Evolutionary conservation across 2,888 invertebrate species (phyloP).

Genomic region (Pristionchus entomophagus): DNA sequence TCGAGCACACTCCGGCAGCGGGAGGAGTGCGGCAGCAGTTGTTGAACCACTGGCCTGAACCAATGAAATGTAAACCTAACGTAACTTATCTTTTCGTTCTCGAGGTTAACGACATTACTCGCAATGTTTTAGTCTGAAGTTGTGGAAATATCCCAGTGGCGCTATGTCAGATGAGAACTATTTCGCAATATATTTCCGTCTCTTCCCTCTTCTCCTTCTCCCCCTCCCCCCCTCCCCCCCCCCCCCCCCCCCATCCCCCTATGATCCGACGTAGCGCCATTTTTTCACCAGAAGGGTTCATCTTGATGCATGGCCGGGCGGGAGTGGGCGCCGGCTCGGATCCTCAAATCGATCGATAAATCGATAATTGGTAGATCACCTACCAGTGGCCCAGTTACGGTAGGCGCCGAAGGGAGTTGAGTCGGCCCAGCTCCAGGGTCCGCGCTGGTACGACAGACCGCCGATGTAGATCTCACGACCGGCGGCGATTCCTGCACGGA

Average conservation of each 20-base stretch:
- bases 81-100: too few species aligned
- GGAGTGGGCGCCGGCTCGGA: conserved; percentile 20
- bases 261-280: too few species aligned
- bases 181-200: too few species aligned
- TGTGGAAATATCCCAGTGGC: too few species aligned
- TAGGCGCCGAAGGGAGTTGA: conserved; percentile 7
- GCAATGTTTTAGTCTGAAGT: too few species aligned
- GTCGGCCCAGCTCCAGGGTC: conserved; percentile 31
- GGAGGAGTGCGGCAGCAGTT: conserved; percentile 25
- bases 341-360: neutral
- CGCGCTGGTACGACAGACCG: conserved; percentile 17
- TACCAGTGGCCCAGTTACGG: conserved; percentile 31
- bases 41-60: too few species aligned
- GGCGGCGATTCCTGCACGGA: conserved; percentile 11
- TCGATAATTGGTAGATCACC: neutral
- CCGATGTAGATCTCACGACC: conserved; percentile 43
- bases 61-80: neutral
- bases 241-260: too few species aligned
- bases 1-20: conserved; percentile 20
- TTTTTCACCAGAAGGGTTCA: conserved; percentile 35
- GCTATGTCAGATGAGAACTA: neutral
- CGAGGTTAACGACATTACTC: too few species aligned
- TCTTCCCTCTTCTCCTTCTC: too few species aligned
- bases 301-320: conserved; percentile 31
- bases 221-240: too few species aligned